Base-by-base conservation (phyloP, 2,797 vertebrate species). In the Kryptolebias ocellatus region DNA sequence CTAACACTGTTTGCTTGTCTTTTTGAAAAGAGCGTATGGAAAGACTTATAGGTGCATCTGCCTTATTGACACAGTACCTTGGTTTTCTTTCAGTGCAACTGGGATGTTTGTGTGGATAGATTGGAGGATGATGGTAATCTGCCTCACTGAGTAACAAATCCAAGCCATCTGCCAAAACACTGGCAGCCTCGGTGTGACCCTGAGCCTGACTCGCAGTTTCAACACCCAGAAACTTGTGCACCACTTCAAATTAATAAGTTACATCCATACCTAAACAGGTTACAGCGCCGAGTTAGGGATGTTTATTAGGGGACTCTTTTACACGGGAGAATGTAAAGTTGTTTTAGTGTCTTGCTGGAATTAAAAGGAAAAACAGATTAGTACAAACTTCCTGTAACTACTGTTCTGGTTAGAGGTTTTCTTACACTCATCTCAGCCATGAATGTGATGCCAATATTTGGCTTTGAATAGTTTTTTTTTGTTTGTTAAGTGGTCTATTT, bases 81-180 rank as follows among this genome's bases (percentile, higher is more conserved):
- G 37, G 70, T 80, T 29, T 77, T 75, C 80, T 73, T 60, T 75
- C 76, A 37, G 56, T 74, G 50, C 78, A 56, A 53, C 65, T 67
- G 70, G 59, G 67, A 63, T 81, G 85, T 90, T 91, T 93, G 86
- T 91, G 75, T 88, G 72, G 68, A 80, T 85, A 83, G 71, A 79
- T 81, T 70, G 78, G 76, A 87, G 70, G 76, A 52, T 79, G 80
- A 89, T 90, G 76, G 75, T 87, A 86, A 89, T 90, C 84, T 88
- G 68, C 74, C 75, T 91, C 81, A 81, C 72, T 46, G 68, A 81
- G 83, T 82, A 84, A 87, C 80, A 91, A 93, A 93, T 92, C 75
- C 83, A 83, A 91, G 92, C 86, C 93, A 94, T 90, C 93, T 94
- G 93, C 89, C 85, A 86, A 81, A 87, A 90, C 85, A 92, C 72